Conservation (phyloP, 2,797 vertebrate species). For the Amblyraja radiata region DNA sequence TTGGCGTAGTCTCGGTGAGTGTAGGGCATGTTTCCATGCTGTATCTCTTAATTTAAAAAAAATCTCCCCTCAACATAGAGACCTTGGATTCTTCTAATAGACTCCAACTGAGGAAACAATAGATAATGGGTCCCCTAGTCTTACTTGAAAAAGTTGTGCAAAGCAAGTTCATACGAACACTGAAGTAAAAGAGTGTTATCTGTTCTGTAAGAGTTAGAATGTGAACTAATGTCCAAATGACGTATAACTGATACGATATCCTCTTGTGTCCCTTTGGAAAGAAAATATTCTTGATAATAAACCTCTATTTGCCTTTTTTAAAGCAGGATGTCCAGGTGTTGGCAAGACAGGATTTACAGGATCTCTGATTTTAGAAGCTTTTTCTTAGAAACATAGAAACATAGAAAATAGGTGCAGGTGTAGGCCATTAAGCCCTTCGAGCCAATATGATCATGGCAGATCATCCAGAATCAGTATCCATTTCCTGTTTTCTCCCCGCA, state of each 20-base stretch:
- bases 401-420: too few species aligned
- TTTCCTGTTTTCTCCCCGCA: too few species aligned
- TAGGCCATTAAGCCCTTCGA: too few species aligned
- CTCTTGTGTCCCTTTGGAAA: conserved; percentile 23
- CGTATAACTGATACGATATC: background rate
- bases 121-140: background rate
- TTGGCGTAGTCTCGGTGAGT: too few species aligned
- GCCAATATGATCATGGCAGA: too few species aligned
- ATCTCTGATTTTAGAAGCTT: conserved; percentile 32
- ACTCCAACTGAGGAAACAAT: background rate
- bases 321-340: background rate
- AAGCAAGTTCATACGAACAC: background rate
- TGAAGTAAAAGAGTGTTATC: background rate
- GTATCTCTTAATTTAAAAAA: too few species aligned
- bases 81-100: background rate
- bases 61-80: too few species aligned
- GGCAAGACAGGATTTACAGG: background rate
- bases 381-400: background rate
- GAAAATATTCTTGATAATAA: background rate
- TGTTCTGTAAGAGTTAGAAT: background rate
- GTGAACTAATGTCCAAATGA: background rate
- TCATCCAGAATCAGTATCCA: too few species aligned
- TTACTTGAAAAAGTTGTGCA: background rate
- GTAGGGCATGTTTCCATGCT: too few species aligned
- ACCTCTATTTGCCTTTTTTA: conserved; percentile 2